These are phyloP conservation scores for Blastobasis adustella DNA, from an alignment of 2,888 invertebrate species.

Conservation along the genomic window DNA sequence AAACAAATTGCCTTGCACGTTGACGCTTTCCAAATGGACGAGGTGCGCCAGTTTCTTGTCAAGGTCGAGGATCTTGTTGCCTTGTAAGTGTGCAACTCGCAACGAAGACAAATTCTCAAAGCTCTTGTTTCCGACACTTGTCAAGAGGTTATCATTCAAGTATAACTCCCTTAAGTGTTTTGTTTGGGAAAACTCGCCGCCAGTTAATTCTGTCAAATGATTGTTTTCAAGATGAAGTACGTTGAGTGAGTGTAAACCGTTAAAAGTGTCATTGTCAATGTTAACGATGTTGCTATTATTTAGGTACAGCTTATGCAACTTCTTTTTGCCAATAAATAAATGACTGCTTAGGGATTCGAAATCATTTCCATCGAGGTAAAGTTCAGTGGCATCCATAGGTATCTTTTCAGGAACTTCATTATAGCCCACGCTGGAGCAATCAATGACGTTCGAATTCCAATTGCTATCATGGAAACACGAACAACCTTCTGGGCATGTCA, in stretches of 20 bases:
- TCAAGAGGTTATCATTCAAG: conserved; percentile 85
- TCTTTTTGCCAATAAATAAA: conserved; percentile 89
- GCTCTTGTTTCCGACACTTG: conserved; percentile 81
- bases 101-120: conserved; percentile 83
- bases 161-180: conserved; percentile 85
- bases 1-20: conserved; percentile 84
- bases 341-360: conserved; percentile 84
- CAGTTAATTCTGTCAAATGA: conserved; percentile 79
- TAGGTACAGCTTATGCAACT: conserved; percentile 83
- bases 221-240: conserved; percentile 87
- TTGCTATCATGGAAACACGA: conserved; percentile 89
- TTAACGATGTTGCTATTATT: conserved; percentile 84
- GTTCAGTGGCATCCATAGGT: conserved; percentile 92
- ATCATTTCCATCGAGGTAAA: conserved; percentile 88
- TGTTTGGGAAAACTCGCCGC: conserved; percentile 86
- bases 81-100: conserved; percentile 82
- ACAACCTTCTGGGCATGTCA: conserved; percentile 90
- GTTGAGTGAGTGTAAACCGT: conserved; percentile 82
- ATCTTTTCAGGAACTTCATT: conserved; percentile 83
- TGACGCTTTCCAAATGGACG: conserved; percentile 76
- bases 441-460: conserved; percentile 89
- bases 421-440: conserved; percentile 84
- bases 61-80: conserved; percentile 83
- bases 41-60: conserved; percentile 78
- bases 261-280: conserved; percentile 86